Percentiles rank a stretch among this genome's conserved stretches.
phyloP scores from a whole-genome alignment of 2,113 vertebrate species.

The Protomyctophum bolini region DNA sequence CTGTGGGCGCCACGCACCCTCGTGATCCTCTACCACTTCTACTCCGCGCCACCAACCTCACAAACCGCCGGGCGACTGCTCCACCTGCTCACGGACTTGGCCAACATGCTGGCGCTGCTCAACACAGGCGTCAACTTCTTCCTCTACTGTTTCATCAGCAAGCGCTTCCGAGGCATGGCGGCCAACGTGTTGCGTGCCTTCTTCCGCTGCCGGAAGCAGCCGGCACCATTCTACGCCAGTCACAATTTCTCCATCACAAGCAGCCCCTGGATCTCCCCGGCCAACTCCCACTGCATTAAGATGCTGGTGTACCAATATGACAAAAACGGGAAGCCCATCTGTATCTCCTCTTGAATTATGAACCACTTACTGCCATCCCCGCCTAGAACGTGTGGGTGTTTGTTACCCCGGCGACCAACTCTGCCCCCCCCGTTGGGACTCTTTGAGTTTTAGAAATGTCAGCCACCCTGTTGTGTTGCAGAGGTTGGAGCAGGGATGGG shows the following conservation, averaged over 20 bases:
- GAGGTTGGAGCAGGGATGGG: conserved; percentile 9
- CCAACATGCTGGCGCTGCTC: conserved; percentile 94
- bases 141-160: conserved; percentile 98
- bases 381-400: conserved; percentile 23
- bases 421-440: conserved; percentile 30
- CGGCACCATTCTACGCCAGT: conserved; percentile 89
- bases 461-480: conserved; percentile 31
- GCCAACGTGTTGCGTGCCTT: conserved; percentile 88
- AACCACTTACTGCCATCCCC: conserved; percentile 26
- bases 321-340: conserved; percentile 94
- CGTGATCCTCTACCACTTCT: conserved; percentile 94
- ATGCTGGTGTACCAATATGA: conserved; percentile 98
- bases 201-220: conserved; percentile 91
- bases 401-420: conserved; percentile 52
- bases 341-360: conserved; percentile 87
- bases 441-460: conserved; percentile 67
- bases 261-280: conserved; percentile 97
- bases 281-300: conserved; percentile 98
- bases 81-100: conserved; percentile 87
- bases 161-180: conserved; percentile 93
- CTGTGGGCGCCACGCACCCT: conserved; percentile 93
- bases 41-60: conserved; percentile 83
- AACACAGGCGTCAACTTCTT: conserved; percentile 99
- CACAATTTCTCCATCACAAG: conserved; percentile 98
- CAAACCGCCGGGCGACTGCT: conserved; percentile 83